Conservation (phyloP, 1,140 invertebrate genomes). For the Rhagoletis pomonella region DNA sequence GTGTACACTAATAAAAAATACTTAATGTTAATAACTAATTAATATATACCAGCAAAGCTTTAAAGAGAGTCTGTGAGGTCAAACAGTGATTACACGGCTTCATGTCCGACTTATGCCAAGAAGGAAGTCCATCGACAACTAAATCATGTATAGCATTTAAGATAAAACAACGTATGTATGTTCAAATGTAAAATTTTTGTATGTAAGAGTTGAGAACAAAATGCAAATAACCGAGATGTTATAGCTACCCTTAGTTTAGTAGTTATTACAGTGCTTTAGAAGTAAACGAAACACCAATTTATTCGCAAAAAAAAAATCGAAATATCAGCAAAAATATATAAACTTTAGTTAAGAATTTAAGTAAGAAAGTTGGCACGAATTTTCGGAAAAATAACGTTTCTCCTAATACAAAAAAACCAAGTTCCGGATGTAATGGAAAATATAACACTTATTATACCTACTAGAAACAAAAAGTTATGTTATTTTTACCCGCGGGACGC, state of each 20-base stretch:
- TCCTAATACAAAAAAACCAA: too few species aligned
- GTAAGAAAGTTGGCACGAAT: too few species aligned
- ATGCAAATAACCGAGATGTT: not conserved
- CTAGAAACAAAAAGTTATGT: not conserved
- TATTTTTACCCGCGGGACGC: not conserved
- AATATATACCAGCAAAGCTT: slow-evolving; percentile 4
- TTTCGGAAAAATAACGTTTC: too few species aligned
- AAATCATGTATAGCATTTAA: slow-evolving; percentile 11
- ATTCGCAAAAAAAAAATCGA: not conserved
- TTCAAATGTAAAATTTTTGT: too few species aligned
- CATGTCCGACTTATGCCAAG: not conserved
- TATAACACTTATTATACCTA: not conserved
- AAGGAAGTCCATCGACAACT: not conserved
- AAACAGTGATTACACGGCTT: not conserved
- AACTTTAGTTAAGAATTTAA: not conserved
- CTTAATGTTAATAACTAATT: not conserved
- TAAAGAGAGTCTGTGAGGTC: not conserved
- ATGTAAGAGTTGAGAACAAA: not conserved
- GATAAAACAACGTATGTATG: not conserved
- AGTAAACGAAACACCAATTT: slow-evolving; percentile 50
- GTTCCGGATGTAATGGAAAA: not conserved
- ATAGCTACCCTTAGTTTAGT: not conserved
- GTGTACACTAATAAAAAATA: not conserved
- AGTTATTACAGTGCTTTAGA: slow-evolving; percentile 33
- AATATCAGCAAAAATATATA: not conserved